Base-by-base conservation (phyloP, 2,113 vertebrate genomes). In the Circaetus cinerascens region DNA sequence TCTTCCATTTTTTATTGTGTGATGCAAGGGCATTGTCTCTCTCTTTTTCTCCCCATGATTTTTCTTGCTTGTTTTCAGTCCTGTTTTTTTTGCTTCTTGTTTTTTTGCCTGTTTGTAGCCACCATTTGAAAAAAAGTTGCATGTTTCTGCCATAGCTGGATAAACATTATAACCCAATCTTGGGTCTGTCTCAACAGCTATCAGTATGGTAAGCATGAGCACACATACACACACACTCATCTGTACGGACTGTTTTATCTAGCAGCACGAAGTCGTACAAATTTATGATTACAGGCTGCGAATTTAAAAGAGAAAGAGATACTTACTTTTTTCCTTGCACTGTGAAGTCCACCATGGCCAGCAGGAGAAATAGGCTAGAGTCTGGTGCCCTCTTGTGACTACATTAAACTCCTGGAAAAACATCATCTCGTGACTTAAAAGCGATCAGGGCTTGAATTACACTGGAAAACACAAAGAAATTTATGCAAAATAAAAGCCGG, bases 361-460 rank as follows among this genome's bases (percentile, higher is more conserved):
- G 71, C 36, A 26, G 9, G 50, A 80, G 69, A 87, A 82, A 96
- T 97, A 93, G 41, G 15, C 32, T 66, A 86, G 95, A 78, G 55
- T 96, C 67, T 96, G 80, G 71, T 96, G 96, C 97, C 96, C 96
- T 96, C 97, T 95, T 82, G 95, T 93, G 97, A 84, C 87, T 68
- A 5, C 18, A 3, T 25, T 29, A 8, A 72, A 45, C 62, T 59
- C 8, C 32, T 67, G 45, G 50, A 38, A 64, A 77, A 71, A 46
- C 41, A 9, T n/a, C 15, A 5, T 59, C 16, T 13, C 1, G 1
- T 45, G 48, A 17, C 1, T 67, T 77, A 10, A 51, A 62, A 57
- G 18, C 0, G 1, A 16, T 56, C 25, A 22, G 27, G 27, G 7
- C 12, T 71, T 68, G 38, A 84, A 55, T 63, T 81, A 34, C 18